These are phyloP conservation scores for Drosophila cognata DNA, from an alignment of 2,888 invertebrate genomes.

Conservation along the genomic window DNA sequence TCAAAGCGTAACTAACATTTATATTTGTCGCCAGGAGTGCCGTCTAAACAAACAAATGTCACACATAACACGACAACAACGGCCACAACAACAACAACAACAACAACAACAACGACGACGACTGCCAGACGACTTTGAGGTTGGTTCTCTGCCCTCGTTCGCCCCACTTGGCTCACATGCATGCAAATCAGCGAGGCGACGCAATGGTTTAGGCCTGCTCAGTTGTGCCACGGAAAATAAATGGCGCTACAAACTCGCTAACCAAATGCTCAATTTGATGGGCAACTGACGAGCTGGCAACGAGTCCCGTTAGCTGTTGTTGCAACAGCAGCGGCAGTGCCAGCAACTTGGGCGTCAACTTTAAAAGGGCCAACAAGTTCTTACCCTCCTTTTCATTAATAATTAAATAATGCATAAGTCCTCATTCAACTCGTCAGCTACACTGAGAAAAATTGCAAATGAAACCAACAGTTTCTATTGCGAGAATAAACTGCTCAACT, in stretches of 20 bases:
- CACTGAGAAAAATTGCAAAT: background rate
- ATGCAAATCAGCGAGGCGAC: constrained; percentile 71
- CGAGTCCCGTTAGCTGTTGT: constrained; percentile 5
- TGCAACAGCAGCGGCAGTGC: background rate
- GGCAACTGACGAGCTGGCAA: constrained; percentile 49
- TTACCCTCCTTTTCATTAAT: constrained; percentile 28
- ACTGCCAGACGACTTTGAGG: constrained; percentile 68
- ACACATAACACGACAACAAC: constrained; percentile 63
- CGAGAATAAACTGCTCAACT: background rate
- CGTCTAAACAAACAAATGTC: constrained; percentile 73
- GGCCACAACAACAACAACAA: constrained; percentile 26
- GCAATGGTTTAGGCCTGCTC: constrained; percentile 46
- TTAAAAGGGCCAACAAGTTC: constrained; percentile 36
- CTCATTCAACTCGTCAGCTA: constrained; percentile 2
- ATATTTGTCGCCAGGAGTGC: constrained; percentile 74
- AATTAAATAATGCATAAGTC: constrained; percentile 42
- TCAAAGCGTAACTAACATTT: constrained; percentile 76
- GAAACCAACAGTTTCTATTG: background rate
- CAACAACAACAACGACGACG: constrained; percentile 10
- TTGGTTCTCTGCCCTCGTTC: constrained; percentile 21
- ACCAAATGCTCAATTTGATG: constrained; percentile 71
- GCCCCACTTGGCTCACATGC: constrained; percentile 50
- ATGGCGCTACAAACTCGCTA: constrained; percentile 54
- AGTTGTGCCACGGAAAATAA: constrained; percentile 30
- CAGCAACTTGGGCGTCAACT: background rate